Evolutionary conservation across 1,140 invertebrate genomes (phyloP), one percentile per base, ranked within the genome.

Genomic region (Aphaenogaster ashmeadi): DNA sequence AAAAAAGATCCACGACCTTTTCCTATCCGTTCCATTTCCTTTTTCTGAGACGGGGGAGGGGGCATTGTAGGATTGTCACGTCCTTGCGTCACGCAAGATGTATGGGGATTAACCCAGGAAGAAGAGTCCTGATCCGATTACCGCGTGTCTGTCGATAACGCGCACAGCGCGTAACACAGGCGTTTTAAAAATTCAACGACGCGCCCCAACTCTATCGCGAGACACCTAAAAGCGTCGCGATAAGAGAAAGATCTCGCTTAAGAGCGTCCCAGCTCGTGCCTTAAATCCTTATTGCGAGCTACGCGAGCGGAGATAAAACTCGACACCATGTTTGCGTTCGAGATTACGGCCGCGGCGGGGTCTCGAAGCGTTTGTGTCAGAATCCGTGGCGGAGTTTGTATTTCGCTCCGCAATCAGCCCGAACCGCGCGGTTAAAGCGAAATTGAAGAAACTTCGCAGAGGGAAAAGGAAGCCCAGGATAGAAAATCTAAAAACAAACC

Each of bases 61-160:
- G 21, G 2, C 9, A 58, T 18, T 21, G 54, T 33, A 41, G 54
- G 81, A 62, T 84, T 47, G 71, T 75, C 80, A 36, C 81, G 27
- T 47, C 85, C 75, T 90, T 89, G 88, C 64, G 83, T 89, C 78
- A 67, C n/a, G 15, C 18, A 50, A 86, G 87, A 90, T 72, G 75
- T 83, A 87, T 66, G 86, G 66, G 89, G 78, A 79, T 90, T 87
- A 89, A 90, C 54, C 13, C 41, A 27, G 27, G 54, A 86, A 54
- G 67, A 83, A 84, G 89, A 83, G 77, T 84, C 77, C 27, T 90
- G 89, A 90, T 90, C 85, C 89, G 89, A 87, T 90, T 90, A 87
- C 79, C 27, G 54, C 69, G 80, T 84, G 69, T 84, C 69, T 60
- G 69, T 75, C 80, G 80, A 84, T 84, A 84, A 75, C 69, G 41